Evolutionary conservation across 1,140 invertebrate species (phyloP).

Genomic region (Cydia pomonella): DNA sequence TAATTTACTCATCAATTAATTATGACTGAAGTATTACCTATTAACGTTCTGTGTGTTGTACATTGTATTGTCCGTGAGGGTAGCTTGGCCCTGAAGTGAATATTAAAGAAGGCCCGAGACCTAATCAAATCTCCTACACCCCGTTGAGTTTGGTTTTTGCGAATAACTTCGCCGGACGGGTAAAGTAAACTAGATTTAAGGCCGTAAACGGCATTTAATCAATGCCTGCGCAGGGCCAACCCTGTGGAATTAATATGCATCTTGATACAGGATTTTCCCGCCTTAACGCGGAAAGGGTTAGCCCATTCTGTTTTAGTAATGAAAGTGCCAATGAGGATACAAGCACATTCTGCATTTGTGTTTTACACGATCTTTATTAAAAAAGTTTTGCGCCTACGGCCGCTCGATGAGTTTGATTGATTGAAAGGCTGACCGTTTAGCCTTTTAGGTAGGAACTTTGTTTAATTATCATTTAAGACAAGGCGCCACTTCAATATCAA

Average conservation of each 20-base stretch:
- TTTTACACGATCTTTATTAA: slow-evolving; percentile 27
- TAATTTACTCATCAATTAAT: no score
- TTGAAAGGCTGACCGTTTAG: slow-evolving; percentile 1
- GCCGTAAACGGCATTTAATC: slow-evolving; percentile 25
- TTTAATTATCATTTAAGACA: neutral
- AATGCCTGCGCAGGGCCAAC: neutral
- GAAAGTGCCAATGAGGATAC: neutral
- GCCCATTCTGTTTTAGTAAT: slow-evolving; percentile 2
- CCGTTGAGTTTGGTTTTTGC: slow-evolving; percentile 2
- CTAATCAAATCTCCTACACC: slow-evolving; percentile 26
- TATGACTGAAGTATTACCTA: no score
- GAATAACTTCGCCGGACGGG: slow-evolving; percentile 7
- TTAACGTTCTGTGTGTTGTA: neutral
- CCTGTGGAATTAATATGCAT: slow-evolving; percentile 20
- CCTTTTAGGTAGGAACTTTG: neutral
- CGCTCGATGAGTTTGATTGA: slow-evolving; percentile 20
- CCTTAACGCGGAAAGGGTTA: slow-evolving; percentile 17
- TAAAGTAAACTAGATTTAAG: slow-evolving; percentile 4
- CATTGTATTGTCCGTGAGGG: neutral
- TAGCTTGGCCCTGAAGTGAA: slow-evolving; percentile 1
- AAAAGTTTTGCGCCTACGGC: slow-evolving; percentile 8
- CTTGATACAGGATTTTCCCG: slow-evolving; percentile 24
- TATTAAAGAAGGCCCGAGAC: slow-evolving; percentile 15
- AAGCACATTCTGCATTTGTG: slow-evolving; percentile 6
- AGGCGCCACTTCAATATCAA: neutral